Evolutionary conservation across 2,113 vertebrate genomes (phyloP).

Genomic region (Paramormyrops kingsleyae): DNA sequence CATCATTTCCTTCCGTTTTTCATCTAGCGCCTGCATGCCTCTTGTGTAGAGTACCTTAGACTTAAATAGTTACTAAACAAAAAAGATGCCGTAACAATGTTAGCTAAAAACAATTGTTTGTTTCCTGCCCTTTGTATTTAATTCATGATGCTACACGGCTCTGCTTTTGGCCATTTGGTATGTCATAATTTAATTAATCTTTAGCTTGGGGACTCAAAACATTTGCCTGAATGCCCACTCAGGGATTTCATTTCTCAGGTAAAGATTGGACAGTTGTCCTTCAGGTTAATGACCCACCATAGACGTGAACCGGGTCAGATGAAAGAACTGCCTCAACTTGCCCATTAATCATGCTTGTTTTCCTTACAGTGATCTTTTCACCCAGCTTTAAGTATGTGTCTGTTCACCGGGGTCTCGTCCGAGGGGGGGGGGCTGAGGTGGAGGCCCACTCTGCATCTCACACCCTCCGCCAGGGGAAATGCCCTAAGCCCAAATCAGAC

Average conservation of each 20-base stretch:
- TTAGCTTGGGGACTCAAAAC: slow-evolving; percentile 41
- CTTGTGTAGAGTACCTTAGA: neutral
- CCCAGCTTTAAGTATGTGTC: slow-evolving; percentile 74
- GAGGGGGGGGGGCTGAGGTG: slow-evolving; percentile 50
- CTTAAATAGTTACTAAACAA: neutral
- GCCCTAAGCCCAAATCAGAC: slow-evolving; percentile 55
- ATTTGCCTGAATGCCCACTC: slow-evolving; percentile 48
- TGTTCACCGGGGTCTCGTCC: slow-evolving; percentile 57
- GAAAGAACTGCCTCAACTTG: slow-evolving; percentile 67
- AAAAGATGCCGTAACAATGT: neutral
- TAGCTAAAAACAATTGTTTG: neutral
- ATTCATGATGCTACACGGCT: neutral
- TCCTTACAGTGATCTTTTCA: slow-evolving; percentile 71
- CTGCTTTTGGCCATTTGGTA: neutral
- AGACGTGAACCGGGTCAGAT: slow-evolving; percentile 69
- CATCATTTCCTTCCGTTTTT: neutral
- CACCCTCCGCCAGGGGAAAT: slow-evolving; percentile 42
- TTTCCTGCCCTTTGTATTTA: neutral
- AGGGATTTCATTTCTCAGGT: slow-evolving; percentile 65
- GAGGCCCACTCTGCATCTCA: slow-evolving; percentile 38
- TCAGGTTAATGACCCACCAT: slow-evolving; percentile 67
- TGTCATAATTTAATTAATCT: neutral
- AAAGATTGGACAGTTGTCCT: slow-evolving; percentile 64
- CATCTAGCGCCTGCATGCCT: neutral
- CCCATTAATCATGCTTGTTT: slow-evolving; percentile 77